A percentile compares a stretch with the other conserved stretches of the same genome.
Conservation (phyloP, 2,113 vertebrate species). For the Cololabis saira region DNA sequence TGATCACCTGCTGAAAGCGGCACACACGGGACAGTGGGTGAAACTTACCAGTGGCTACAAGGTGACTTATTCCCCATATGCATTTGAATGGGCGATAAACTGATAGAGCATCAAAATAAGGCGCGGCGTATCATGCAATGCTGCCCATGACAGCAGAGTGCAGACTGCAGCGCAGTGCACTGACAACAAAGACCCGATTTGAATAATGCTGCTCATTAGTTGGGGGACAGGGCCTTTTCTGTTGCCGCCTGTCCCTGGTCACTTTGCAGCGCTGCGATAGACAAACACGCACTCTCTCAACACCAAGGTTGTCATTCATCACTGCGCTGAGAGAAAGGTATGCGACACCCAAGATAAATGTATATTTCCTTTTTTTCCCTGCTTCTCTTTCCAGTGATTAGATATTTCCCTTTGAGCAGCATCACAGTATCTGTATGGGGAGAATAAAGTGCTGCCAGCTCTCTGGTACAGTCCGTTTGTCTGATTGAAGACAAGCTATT, state of each 20-base stretch:
- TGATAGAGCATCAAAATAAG: constrained; percentile 58
- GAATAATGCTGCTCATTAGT: constrained; percentile 83
- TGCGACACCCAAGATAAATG: constrained; percentile 61
- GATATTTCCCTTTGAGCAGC: constrained; percentile 51
- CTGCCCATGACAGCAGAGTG: constrained; percentile 59
- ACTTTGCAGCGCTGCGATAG: constrained; percentile 75
- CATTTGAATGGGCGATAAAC: constrained; percentile 51
- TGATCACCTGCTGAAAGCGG: constrained; percentile 10
- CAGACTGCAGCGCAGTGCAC: constrained; percentile 40
- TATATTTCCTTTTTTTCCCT: constrained; percentile 45
- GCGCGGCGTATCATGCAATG: constrained; percentile 33
- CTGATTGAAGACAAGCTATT: constrained; percentile 28
- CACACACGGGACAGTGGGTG: background rate
- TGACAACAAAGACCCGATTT: constrained; percentile 79
- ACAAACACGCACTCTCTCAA: constrained; percentile 72
- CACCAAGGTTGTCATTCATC: constrained; percentile 79
- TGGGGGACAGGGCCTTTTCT: constrained; percentile 72
- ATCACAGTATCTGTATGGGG: constrained; percentile 36
- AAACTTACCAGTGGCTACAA: constrained; percentile 29
- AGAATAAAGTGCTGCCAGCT: constrained; percentile 55
- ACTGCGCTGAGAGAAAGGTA: constrained; percentile 53
- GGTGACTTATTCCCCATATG: constrained; percentile 38
- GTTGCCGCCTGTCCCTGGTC: constrained; percentile 76
- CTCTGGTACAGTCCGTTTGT: constrained; percentile 34
- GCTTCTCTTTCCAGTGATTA: constrained; percentile 48